A percentile compares a stretch with the other conserved stretches of the same genome.
Conservation (phyloP, 2,888 invertebrate genomes). For the Ceraclea dissimilis region DNA sequence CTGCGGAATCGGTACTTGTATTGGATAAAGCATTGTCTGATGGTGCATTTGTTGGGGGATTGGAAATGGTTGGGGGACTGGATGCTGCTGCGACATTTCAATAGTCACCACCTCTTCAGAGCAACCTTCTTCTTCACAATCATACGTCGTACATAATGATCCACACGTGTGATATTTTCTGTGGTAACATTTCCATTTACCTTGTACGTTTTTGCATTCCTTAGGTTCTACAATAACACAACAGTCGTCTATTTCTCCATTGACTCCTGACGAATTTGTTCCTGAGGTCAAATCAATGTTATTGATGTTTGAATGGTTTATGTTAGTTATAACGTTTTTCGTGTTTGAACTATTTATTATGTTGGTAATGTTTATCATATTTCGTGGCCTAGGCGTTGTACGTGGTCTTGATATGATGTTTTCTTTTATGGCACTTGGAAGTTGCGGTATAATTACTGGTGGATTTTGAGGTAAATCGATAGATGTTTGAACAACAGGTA, state of each 20-base stretch:
- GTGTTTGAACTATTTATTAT: conserved; percentile 36
- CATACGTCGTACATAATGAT: background rate
- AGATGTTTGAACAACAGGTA: too few species aligned
- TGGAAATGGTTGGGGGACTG: background rate
- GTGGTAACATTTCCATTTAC: conserved; percentile 3
- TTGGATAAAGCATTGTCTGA: background rate
- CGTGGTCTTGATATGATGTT: too few species aligned
- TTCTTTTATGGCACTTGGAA: background rate
- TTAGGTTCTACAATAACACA: conserved; percentile 34
- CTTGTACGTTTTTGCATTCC: conserved; percentile 29
- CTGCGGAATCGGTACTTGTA: conserved; percentile 2
- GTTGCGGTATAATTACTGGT: too few species aligned
- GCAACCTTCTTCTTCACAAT: background rate
- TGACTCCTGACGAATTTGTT: background rate
- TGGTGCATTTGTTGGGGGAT: background rate
- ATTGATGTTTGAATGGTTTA: conserved; percentile 35
- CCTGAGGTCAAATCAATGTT: conserved; percentile 30
- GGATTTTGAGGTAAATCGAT: too few species aligned
- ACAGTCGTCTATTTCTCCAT: conserved; percentile 25
- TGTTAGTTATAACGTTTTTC: conserved; percentile 34
- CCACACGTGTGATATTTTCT: conserved; percentile 6
- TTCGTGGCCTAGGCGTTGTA: background rate
- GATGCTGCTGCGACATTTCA: background rate
- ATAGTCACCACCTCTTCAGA: background rate
- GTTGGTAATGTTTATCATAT: conserved; percentile 37